These are phyloP conservation scores for Nyctibius grandis DNA, from an alignment of 2,797 vertebrate species.

Conservation along the genomic window DNA sequence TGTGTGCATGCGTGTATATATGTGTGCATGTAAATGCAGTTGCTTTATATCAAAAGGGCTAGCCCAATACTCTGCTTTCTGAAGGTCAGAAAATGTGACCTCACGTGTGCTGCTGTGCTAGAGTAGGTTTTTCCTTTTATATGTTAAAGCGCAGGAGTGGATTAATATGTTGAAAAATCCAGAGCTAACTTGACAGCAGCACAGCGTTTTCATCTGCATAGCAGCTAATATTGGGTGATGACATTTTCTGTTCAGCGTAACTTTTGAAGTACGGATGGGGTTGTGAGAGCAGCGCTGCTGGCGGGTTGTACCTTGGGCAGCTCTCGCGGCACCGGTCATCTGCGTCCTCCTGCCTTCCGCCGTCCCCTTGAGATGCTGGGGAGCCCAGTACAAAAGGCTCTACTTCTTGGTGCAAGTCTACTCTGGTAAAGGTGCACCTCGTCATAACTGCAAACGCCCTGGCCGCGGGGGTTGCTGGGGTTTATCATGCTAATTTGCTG, in stretches of 20 bases:
- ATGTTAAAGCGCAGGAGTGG: not conserved
- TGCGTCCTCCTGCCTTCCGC: not conserved
- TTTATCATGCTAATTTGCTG: not conserved
- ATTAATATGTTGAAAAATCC: not conserved
- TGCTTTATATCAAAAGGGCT: not conserved
- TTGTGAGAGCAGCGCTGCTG: not conserved
- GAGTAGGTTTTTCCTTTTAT: not conserved
- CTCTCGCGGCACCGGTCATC: not conserved
- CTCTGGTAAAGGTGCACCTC: not conserved
- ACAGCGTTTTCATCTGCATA: not conserved
- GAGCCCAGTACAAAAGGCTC: not conserved
- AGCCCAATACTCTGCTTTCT: not conserved
- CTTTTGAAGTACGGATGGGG: not conserved
- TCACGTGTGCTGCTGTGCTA: not conserved
- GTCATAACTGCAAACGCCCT: fast-evolving
- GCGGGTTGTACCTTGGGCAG: not conserved
- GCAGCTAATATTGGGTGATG: not conserved
- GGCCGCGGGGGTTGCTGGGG: fast-evolving
- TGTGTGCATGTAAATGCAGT: not conserved
- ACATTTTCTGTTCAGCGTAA: not conserved
- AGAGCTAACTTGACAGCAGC: not conserved
- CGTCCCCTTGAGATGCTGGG: not conserved
- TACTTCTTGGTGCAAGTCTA: not conserved
- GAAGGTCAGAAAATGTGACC: not conserved
- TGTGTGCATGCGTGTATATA: fast-evolving